Base-by-base conservation (phyloP, 2,888 invertebrate species). In the Andrena bicolor region DNA sequence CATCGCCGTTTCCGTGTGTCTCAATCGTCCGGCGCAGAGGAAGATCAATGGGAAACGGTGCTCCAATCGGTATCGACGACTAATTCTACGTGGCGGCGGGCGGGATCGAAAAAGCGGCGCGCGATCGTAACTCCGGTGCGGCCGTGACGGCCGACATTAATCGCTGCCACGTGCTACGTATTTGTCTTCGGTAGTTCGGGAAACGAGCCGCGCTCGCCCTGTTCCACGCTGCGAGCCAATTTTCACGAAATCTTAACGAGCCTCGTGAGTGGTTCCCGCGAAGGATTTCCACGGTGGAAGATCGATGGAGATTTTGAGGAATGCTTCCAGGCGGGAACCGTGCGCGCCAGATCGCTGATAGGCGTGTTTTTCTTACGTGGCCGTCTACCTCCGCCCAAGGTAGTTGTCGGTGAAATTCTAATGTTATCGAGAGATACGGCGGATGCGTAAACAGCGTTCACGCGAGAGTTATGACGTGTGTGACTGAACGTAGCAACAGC, bases 111-210 rank as follows among this genome's bases (percentile, higher is more conserved):
- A 83, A 78, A 80, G 28, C 80, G 28, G 28, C n/a, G 53, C 65
- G 65, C 61, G 71, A 79, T 75, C 69, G 76, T 71, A 68, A 68
- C 72, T 68, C 41, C 76, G 58, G 64, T 58, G 63, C 69, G 64
- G 68, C 49, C 64, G 72, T 53, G 76, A 80, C 71, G 68, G 56
- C 64, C 26, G 58, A 84, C 81, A 80, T 80, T 88, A 84, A 89
- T 87, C 78, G 82, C 60, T 76, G 78, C 89, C 86, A 89, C 86
- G 89, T 87, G 89, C 80, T 72, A 76, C 80, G 80, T 84, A 84
- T 89, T 87, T 82, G 80, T 73, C 82, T 76, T 73, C 68, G 49
- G 20, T 72, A 71, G 41, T 78, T 75, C 63, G 68, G 7, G 41
- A 58, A 53, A 73, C 56, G 53, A 65, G 56, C 56, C 49, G 48